Evolutionary conservation across 1,140 invertebrate species (phyloP), one percentile per base, ranked within the genome.

Genomic region (Drosophila pachea): DNA sequence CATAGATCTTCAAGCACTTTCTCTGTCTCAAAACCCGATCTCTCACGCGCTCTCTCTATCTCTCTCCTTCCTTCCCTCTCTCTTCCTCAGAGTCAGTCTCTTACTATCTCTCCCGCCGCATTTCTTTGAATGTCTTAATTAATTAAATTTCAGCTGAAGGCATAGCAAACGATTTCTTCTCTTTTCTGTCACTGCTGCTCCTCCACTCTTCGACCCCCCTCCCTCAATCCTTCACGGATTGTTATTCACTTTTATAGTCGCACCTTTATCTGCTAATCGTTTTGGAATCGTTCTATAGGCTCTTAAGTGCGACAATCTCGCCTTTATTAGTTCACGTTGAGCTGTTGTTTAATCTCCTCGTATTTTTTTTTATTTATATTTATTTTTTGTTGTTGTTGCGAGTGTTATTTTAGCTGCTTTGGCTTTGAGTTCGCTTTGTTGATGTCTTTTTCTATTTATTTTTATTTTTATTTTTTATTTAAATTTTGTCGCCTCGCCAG

Each of bases 391-490:
- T 22, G 22, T 22, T 22, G 22, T 22, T 22, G 22, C 22, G 22
- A 22, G 12, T 60, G 16, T 62, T 16, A 7, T 32, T 48, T 7
- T 32, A 31, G 29, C 8, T 32, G 40, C 29, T 33, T 43, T 55
- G 53, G 53, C 48, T 54, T 60, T 45, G 33, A 16, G 42, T 36
- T 43, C 31, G 16, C 38, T 36, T 55, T 31, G 38, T 43, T 55
- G 38, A 43, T 29, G 14, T 47, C 22, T 22, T 47, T 47, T 8
- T 42, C 1, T 14, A 9, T 47, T 47, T 47, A 29, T 29, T 47
- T 54, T 70, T 43, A 36, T 50, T 50, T 43, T 31, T 45, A 35
- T 56, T 48, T 62, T 67, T 63, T 60, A 68, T 74, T 78, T 76
- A 16, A 45, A 45, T 50, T 55, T 48, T 50, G 42, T 29, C 31